phyloP scores from a whole-genome alignment of 1,140 invertebrate genomes.

The Drosophila aff. region DNA sequence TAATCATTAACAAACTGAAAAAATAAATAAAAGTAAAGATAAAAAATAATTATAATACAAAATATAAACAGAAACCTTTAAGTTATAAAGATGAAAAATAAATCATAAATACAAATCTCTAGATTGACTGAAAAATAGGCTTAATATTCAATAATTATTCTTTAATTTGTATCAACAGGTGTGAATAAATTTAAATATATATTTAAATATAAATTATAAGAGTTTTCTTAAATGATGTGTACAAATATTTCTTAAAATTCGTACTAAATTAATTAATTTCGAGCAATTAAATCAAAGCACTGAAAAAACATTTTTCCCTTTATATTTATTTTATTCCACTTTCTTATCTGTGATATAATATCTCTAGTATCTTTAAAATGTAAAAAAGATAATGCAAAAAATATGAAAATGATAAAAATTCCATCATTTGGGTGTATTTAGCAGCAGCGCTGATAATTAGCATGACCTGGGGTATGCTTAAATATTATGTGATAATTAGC shows the following conservation, averaged over 20 bases:
- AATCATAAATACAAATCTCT: not conserved
- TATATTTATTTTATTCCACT: not conserved
- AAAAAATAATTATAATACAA: too few species aligned
- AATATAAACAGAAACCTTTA: not conserved
- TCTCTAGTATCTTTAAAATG: not conserved
- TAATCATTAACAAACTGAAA: not conserved
- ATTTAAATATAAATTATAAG: too few species aligned
- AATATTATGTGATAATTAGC: constrained; percentile 31
- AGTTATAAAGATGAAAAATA: too few species aligned
- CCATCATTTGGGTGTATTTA: constrained; percentile 4
- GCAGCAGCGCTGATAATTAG: constrained; percentile 10
- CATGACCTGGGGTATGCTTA: constrained; percentile 21
- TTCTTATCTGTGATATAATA: constrained; percentile 3
- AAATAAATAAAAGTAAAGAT: not conserved
- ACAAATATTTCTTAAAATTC: too few species aligned
- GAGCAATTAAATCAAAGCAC: too few species aligned
- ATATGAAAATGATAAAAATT: constrained; percentile 18
- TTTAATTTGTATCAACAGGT: too few species aligned
- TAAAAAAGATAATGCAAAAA: constrained; percentile 9
- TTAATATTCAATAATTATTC: too few species aligned
- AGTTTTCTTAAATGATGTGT: too few species aligned
- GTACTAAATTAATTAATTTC: too few species aligned
- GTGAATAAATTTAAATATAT: not conserved
- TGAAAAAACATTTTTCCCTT: not conserved
- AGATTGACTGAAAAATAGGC: not conserved